Percentiles rank a stretch among this genome's conserved stretches.
These are phyloP conservation scores for Lipophrys pholis DNA, from an alignment of 2,113 vertebrate species.

Conservation along the genomic window DNA sequence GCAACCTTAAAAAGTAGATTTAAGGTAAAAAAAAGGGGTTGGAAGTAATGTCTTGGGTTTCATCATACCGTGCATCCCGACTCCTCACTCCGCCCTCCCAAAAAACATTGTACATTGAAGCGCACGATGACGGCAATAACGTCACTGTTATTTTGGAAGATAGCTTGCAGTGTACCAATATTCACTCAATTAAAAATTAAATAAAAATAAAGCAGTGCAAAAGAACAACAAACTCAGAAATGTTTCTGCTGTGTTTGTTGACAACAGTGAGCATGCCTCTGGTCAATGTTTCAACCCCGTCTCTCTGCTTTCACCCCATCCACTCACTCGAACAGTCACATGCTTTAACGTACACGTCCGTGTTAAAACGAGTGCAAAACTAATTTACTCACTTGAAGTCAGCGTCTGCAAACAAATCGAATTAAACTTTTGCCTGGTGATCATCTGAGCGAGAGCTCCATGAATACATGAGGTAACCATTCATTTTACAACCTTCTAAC, in stretches of 20 bases:
- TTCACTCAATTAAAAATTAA: constrained; percentile 40
- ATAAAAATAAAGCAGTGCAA: constrained; percentile 72
- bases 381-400: constrained; percentile 43
- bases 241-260: constrained; percentile 60
- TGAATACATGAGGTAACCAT: constrained; percentile 73
- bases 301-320: constrained; percentile 44
- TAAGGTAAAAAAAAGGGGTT: constrained; percentile 47
- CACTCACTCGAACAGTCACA: constrained; percentile 48
- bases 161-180: constrained; percentile 67
- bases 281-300: constrained; percentile 37
- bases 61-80: constrained; percentile 44
- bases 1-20: constrained; percentile 58
- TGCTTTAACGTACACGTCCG: constrained; percentile 35
- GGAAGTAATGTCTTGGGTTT: constrained; percentile 15
- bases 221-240: constrained; percentile 71
- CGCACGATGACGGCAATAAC: constrained; percentile 67
- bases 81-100: constrained; percentile 35
- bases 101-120: constrained; percentile 29
- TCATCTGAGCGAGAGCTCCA: constrained; percentile 46
- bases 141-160: constrained; percentile 75
- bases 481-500: constrained; percentile 53
- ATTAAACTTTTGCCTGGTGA: constrained; percentile 42
- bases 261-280: constrained; percentile 65
- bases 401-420: constrained; percentile 36
- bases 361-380: constrained; percentile 30